Percentiles rank a stretch among this genome's conserved stretches.
Evolutionary conservation across 2,888 invertebrate species (phyloP).

Genomic region (Leptodirus hochenwartii): DNA sequence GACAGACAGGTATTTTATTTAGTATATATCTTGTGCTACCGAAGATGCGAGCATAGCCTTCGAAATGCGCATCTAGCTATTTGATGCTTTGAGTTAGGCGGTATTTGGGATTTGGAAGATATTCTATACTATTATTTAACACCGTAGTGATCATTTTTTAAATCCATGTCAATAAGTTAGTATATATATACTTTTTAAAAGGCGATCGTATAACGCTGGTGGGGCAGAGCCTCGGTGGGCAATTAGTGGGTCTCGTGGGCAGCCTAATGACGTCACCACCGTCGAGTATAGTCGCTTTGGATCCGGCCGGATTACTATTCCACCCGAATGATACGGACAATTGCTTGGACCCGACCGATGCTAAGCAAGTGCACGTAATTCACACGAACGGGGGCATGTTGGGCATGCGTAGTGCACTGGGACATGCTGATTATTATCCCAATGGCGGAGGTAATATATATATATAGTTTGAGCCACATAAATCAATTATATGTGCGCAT

Average conservation of each 20-base stretch:
- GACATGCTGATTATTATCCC: slow-evolving; percentile 21
- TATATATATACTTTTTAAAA: too few relatives aligned
- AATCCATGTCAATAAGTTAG: too few relatives aligned
- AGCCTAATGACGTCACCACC: slow-evolving; percentile 13
- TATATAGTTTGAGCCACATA: too few relatives aligned
- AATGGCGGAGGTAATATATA: slow-evolving; percentile 22
- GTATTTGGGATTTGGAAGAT: too few relatives aligned
- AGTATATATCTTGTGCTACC: too few relatives aligned
- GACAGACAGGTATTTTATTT: too few relatives aligned
- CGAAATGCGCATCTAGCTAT: too few relatives aligned
- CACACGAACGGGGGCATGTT: slow-evolving; percentile 17
- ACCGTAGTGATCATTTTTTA: too few relatives aligned
- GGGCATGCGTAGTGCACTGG: slow-evolving; percentile 17
- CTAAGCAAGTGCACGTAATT: slow-evolving; percentile 20
- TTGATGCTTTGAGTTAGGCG: too few relatives aligned
- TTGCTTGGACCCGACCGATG: slow-evolving; percentile 20
- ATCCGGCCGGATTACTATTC: slow-evolving; percentile 21
- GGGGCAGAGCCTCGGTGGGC: slow-evolving; percentile 20
- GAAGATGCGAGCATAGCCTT: too few relatives aligned
- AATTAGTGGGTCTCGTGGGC: slow-evolving; percentile 18
- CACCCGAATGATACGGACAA: slow-evolving; percentile 11
- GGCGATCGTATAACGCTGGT: slow-evolving; percentile 9
- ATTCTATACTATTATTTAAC: too few relatives aligned
- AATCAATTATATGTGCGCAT: too few relatives aligned
- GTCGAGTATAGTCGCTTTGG: slow-evolving; percentile 19